Conservation (phyloP, 1,140 invertebrate genomes). For the Drosophila ogumai region DNA sequence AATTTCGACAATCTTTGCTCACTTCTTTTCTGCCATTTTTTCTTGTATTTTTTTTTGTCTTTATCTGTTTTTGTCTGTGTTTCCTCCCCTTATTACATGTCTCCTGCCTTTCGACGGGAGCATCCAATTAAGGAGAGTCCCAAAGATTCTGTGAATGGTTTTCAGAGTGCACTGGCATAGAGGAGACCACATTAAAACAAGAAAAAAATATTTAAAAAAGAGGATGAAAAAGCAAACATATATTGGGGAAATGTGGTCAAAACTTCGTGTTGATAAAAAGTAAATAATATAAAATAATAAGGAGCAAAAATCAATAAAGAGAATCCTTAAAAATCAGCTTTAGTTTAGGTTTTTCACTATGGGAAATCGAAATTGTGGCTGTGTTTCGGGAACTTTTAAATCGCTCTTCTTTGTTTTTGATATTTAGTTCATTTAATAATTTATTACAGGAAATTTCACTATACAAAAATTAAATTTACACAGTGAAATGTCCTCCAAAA, state of each 20-base stretch:
- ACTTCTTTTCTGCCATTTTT: neutral
- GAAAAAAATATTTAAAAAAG: neutral
- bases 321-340: too few relatives aligned
- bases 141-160: constrained; percentile 28
- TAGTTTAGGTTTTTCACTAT: neutral
- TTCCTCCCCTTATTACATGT: constrained; percentile 20
- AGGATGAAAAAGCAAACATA: neutral
- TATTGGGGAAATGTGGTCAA: too few relatives aligned
- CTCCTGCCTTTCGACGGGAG: constrained; percentile 13
- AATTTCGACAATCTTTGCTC: constrained; percentile 39
- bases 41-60: neutral
- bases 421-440: neutral
- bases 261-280: too few relatives aligned
- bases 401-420: neutral
- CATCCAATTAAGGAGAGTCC: constrained; percentile 47
- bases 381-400: neutral
- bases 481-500: too few relatives aligned
- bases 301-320: too few relatives aligned
- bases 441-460: too few relatives aligned
- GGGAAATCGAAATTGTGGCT: neutral
- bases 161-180: neutral
- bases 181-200: neutral
- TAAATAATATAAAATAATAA: too few relatives aligned
- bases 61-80: constrained; percentile 9
- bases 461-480: too few relatives aligned